phyloP scores from a whole-genome alignment of 2,113 vertebrate species.

The Tupaia tana region DNA sequence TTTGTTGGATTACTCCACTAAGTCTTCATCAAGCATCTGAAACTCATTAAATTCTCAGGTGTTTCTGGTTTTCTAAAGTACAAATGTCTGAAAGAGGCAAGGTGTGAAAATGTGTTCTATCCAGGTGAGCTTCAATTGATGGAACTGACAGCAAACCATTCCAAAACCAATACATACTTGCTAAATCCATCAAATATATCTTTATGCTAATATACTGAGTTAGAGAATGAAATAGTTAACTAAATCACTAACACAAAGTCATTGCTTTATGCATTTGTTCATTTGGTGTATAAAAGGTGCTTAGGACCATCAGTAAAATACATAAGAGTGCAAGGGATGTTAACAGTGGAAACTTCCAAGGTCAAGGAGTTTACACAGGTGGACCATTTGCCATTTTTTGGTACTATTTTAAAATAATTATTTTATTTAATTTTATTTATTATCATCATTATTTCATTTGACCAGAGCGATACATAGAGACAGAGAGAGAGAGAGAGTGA shows the following conservation, averaged over 20 bases:
- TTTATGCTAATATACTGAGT: neutral
- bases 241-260: neutral
- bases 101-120: constrained; percentile 9
- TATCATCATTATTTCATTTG: too few relatives aligned
- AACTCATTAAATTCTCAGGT: constrained; percentile 31
- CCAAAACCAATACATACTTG: neutral
- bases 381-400: neutral
- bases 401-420: too few relatives aligned
- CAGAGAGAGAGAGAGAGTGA: too few relatives aligned
- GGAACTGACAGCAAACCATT: neutral
- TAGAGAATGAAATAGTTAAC: constrained; percentile 27
- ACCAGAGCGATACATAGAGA: too few relatives aligned
- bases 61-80: neutral
- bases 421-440: too few relatives aligned
- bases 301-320: neutral
- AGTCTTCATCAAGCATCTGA: constrained; percentile 42
- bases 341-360: neutral
- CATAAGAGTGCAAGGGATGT: neutral
- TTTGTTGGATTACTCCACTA: constrained; percentile 17
- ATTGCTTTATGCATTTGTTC: neutral
- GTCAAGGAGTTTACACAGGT: neutral
- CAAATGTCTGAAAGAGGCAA: neutral
- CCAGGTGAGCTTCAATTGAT: constrained; percentile 1
- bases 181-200: constrained; percentile 33
- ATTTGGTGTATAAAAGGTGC: neutral